Base-by-base conservation (phyloP, 2,797 vertebrate genomes). In the Mus caroli region DNA sequence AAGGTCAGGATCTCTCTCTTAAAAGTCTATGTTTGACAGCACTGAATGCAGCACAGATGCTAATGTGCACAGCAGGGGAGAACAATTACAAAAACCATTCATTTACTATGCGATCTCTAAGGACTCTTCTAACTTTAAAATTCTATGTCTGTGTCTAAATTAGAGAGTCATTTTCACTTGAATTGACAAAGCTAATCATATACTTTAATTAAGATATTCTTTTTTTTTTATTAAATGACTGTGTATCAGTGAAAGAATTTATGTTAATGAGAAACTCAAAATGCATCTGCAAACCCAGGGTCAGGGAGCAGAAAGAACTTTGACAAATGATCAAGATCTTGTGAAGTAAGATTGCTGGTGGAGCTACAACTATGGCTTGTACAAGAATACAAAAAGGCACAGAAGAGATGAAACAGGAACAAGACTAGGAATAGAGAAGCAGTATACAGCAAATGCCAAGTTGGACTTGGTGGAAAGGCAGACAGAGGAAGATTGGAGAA, bases 181-280 rank as follows among this genome's bases (percentile, higher is more conserved):
- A 96, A 96, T 46, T 96, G 95, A 94, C 94, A 96, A 93, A 97
- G 75, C 26, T 97, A 94, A 97, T 96, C 92, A 90, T 93, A 96
- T 90, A 46, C 95, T 92, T 97, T 97, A 97, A 97, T 97, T 97
- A 97, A 97, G 83, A 94, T 94, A 92, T 80, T 90, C 94, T 31
- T 93, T 31, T 93, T 58, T 17, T 96, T 96, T 94, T 40, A 69
- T 95, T 97, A 96, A 95, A 83, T 52, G 62, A 88, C 43, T 93
- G 19, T 93, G 69, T 95, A 91, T 91, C 92, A 92, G 78, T 97
- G 43, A 77, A 94, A 64, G 62, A 54, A 91, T 96, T 97, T 94
- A 97, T 92, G 76, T 89, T 97, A 96, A 92, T 92, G n/a, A 76
- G 2, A 54, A 96, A 67, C 46, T 83, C 86, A 87, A 94, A 95